Evolutionary conservation across 2,888 invertebrate genomes (phyloP).

Genomic region (Stenodema calcarata): DNA sequence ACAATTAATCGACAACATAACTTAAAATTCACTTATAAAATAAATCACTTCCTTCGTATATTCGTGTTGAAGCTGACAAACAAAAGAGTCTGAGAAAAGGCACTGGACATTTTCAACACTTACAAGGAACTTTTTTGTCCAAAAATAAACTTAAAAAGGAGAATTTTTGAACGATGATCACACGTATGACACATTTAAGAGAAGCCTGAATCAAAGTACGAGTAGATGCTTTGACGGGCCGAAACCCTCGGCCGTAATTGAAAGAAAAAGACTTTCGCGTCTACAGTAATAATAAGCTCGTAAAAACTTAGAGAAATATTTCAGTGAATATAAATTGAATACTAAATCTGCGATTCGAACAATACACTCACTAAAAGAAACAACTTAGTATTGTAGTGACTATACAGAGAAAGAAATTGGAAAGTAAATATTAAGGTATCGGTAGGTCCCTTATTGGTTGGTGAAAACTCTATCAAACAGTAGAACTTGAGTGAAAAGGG

Average conservation of each 20-base stretch:
- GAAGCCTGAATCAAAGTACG: background rate
- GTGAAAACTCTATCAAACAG: background rate
- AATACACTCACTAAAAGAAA: background rate
- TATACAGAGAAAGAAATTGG: background rate
- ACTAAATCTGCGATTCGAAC: background rate
- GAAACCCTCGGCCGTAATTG: background rate
- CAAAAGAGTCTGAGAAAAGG: slow-evolving; percentile 25
- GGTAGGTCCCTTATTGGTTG: background rate
- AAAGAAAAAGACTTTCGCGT: background rate
- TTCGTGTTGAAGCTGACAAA: background rate
- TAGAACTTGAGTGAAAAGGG: background rate
- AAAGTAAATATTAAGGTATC: too few species aligned
- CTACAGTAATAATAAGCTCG: background rate
- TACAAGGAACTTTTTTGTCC: background rate
- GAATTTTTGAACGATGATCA: background rate
- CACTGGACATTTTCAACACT: slow-evolving; percentile 35
- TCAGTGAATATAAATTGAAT: background rate
- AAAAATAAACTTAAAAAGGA: background rate
- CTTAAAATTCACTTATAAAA: background rate
- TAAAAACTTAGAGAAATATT: background rate
- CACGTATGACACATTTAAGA: background rate
- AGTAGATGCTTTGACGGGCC: background rate
- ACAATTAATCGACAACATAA: background rate
- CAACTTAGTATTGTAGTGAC: background rate
- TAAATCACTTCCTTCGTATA: background rate